Evolutionary conservation across 2,113 vertebrate species (phyloP).

Genomic region (Redunca redunca): DNA sequence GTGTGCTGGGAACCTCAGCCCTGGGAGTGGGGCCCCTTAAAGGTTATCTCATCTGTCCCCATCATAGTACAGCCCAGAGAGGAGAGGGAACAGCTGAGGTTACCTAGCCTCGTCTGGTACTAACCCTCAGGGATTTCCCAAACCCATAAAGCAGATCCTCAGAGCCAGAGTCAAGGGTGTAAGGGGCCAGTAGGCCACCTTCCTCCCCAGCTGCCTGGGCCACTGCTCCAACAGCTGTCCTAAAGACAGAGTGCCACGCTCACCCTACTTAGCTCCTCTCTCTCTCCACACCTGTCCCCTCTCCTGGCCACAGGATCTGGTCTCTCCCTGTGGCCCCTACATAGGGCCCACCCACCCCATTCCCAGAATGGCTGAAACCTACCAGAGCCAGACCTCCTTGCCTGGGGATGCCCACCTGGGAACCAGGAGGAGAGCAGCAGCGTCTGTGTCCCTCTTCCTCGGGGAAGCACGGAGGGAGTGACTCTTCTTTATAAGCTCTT

Average conservation of each 20-base stretch:
- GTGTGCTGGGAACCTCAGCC: background rate
- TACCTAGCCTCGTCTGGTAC: background rate
- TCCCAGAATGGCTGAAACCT: background rate
- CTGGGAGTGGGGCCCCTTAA: background rate
- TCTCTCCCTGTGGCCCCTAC: background rate
- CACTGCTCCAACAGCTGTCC: background rate
- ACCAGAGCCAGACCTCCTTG: background rate
- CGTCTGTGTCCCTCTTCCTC: background rate
- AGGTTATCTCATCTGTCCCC: background rate
- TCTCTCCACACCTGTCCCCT: background rate
- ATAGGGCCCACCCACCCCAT: background rate
- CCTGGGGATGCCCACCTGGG: background rate
- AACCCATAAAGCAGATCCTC: background rate
- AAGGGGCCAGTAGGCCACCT: background rate
- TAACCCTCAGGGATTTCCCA: background rate
- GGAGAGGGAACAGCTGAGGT: background rate
- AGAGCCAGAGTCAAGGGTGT: background rate
- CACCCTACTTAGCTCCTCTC: background rate
- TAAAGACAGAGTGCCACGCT: background rate
- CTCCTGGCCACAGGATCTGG: background rate
- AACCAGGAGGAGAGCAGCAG: background rate
- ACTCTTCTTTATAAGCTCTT: background rate
- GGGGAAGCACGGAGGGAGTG: background rate
- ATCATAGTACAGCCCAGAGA: background rate
- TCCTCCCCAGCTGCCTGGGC: background rate